Evolutionary conservation across 2,888 invertebrate genomes (phyloP).

Genomic region (Microctonus hyperodae): DNA sequence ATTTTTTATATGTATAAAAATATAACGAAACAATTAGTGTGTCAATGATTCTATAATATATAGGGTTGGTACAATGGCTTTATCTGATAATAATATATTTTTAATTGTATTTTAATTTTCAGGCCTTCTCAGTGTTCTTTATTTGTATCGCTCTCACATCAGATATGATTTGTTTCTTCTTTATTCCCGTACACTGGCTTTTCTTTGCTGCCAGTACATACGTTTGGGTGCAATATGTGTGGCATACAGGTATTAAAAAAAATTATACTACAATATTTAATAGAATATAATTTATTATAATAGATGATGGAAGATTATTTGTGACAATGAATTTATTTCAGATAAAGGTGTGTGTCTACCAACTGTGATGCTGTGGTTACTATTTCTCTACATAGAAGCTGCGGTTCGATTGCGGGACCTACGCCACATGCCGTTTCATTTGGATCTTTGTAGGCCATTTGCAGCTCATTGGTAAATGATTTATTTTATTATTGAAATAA

Average conservation of each 20-base stretch:
- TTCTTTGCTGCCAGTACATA: slow-evolving; percentile 98
- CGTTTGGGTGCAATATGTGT: slow-evolving; percentile 98
- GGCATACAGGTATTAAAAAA: slow-evolving; percentile 83
- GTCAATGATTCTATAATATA: slow-evolving; percentile 1
- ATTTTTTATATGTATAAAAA: slow-evolving; percentile 16
- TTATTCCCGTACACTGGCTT: slow-evolving; percentile 97
- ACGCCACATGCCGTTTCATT: slow-evolving; percentile 82
- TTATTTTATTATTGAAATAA: neutral
- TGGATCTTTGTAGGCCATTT: slow-evolving; percentile 93
- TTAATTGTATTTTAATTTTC: slow-evolving; percentile 57
- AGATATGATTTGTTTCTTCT: slow-evolving; percentile 98
- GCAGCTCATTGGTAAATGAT: slow-evolving; percentile 87
- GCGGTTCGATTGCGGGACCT: slow-evolving; percentile 84
- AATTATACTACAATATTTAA: neutral
- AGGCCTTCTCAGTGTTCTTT: slow-evolving; percentile 98
- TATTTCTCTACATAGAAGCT: slow-evolving; percentile 94
- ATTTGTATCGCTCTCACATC: slow-evolving; percentile 97
- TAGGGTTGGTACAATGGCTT: slow-evolving; percentile 16
- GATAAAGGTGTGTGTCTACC: slow-evolving; percentile 94
- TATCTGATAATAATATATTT: slow-evolving; percentile 2
- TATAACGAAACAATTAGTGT: slow-evolving; percentile 21
- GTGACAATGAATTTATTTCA: slow-evolving; percentile 51
- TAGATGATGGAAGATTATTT: neutral
- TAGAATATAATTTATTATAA: neutral
- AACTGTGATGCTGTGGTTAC: slow-evolving; percentile 91